Base-by-base conservation (phyloP, 2,888 invertebrate genomes). In the Brassicogethes aeneus region DNA sequence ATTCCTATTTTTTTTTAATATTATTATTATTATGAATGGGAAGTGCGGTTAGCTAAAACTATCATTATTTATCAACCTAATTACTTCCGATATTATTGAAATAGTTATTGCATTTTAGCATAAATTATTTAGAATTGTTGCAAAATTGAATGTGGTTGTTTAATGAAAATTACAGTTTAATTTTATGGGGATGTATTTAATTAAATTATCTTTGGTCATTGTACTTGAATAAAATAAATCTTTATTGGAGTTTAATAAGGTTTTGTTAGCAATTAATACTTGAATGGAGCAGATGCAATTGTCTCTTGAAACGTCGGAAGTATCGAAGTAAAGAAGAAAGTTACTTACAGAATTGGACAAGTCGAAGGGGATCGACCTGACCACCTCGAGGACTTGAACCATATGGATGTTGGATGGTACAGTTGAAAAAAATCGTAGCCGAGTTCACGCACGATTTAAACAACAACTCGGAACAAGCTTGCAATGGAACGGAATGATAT, bases 371-470 rank as follows among this genome's bases (percentile, higher is more conserved):
- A 77, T 80, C 76, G 82, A 81, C 75, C 80, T 81, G 72, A 82
- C 82, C 71, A 81, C 77, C 75, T 82, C 81, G 72, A 82, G 79
- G 74, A 82, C 80, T 73, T 83, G 83, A 78, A 83, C 83, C 83
- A 83, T 83, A 82, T 80, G 82, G 60, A 54, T 46, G 23, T 32
- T 32, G 5, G 32, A 32, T 12, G 32, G 7, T 10, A 32, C 23
- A 29, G 46, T 40, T 39, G 34, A 36, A 29, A n/a, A n/a, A n/a
- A n/a, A n/a, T n/a, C n/a, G n/a, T n/a, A n/a, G n/a, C n/a, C n/a
- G n/a, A n/a, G n/a, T n/a, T n/a, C n/a, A n/a, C n/a, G n/a, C n/a
- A 37, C 31, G n/a, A n/a, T 23, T 7, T 23, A 23, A 23, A 23
- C 23, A 15, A 34, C 34, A 13, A 16, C 40, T 10, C 15, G 14